Percentiles rank a stretch among this genome's conserved stretches.
phyloP scores from a whole-genome alignment of 2,888 invertebrate genomes.

The Stegana nigrithorax region DNA sequence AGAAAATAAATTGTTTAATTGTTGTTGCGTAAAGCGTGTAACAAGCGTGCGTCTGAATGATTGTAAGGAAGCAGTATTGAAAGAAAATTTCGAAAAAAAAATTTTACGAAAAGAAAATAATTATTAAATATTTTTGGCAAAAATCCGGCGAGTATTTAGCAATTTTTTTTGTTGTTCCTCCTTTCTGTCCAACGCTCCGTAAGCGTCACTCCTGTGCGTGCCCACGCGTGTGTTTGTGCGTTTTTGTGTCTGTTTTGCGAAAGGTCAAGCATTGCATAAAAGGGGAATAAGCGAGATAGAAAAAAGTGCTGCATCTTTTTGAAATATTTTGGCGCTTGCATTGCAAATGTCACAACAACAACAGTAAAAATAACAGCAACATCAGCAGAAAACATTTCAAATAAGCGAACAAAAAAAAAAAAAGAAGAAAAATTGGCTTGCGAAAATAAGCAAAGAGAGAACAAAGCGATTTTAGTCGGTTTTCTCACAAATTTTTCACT shows the following conservation, averaged over 20 bases:
- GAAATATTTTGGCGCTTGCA: background rate
- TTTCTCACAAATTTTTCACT: background rate
- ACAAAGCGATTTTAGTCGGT: background rate
- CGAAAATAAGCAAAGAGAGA: background rate
- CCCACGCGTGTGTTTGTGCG: background rate
- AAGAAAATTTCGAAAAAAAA: conserved; percentile 37
- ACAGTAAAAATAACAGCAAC: background rate
- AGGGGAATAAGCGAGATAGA: background rate
- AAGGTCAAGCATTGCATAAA: background rate
- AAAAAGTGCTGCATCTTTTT: background rate
- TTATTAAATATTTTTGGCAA: conserved; percentile 46
- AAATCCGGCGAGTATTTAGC: background rate
- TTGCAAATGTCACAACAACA: conserved; percentile 7
- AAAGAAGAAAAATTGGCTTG: background rate
- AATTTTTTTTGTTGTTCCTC: too few relatives aligned
- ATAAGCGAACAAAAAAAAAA: too few relatives aligned
- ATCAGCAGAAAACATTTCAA: background rate
- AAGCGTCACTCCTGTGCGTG: background rate
- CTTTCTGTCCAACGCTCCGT: background rate
- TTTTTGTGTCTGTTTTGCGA: background rate
- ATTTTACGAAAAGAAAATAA: conserved; percentile 48
- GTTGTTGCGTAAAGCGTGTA: conserved; percentile 12
- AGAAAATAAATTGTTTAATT: too few relatives aligned
- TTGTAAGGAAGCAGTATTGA: too few relatives aligned
- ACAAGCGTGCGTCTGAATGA: conserved; percentile 20